These are phyloP conservation scores for Pteronotus mesoamericanus DNA, from an alignment of 2,797 vertebrate genomes.

Conservation along the genomic window DNA sequence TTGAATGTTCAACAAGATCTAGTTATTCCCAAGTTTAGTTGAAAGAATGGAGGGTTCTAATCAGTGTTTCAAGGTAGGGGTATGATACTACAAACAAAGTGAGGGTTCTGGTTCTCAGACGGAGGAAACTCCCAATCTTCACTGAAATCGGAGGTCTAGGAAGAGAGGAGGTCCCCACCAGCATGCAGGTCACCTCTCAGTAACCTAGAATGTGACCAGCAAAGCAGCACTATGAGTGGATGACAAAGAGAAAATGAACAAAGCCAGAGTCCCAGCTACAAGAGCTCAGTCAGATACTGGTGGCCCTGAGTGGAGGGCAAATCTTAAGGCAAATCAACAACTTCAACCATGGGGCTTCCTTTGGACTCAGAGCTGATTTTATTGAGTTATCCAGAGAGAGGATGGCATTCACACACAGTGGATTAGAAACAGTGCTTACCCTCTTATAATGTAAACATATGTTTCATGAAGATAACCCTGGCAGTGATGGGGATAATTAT, in stretches of 20 bases:
- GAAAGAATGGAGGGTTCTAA: background rate
- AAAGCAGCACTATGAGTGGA: background rate
- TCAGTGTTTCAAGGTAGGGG: background rate
- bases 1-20: background rate
- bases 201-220: fast-evolving
- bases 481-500: background rate
- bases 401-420: background rate
- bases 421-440: background rate
- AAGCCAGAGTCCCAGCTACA: background rate
- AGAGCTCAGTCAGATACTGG: background rate
- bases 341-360: background rate
- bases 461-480: background rate
- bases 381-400: background rate
- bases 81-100: background rate
- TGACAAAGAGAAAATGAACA: background rate
- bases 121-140: background rate
- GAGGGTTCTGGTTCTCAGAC: background rate
- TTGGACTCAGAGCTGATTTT: background rate
- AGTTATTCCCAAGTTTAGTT: background rate
- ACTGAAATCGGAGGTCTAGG: background rate
- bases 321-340: background rate
- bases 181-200: background rate
- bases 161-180: fast-evolving
- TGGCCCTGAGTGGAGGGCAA: background rate
- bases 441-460: background rate